A percentile compares a stretch with the other conserved stretches of the same genome.
Evolutionary conservation across 2,113 vertebrate genomes (phyloP).

Genomic region (Beaufortia kweichowensis): DNA sequence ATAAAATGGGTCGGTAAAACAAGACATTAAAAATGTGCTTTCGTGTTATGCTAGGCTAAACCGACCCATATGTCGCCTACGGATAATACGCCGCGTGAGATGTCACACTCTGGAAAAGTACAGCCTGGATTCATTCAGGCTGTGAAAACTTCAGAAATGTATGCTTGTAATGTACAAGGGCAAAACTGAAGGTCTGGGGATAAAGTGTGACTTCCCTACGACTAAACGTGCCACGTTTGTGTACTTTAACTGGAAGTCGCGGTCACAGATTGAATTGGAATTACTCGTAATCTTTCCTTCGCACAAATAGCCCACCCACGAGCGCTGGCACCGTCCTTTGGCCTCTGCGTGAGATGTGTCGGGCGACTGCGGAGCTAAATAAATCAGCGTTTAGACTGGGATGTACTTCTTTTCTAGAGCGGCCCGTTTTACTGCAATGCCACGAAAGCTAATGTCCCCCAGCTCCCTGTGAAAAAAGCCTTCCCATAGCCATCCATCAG

Average conservation of each 20-base stretch:
- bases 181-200: slow-evolving; percentile 6
- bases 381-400: slow-evolving; percentile 70
- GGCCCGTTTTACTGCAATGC: slow-evolving; percentile 45
- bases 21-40: slow-evolving; percentile 57
- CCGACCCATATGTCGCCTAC: slow-evolving; percentile 42
- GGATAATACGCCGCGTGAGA: slow-evolving; percentile 23
- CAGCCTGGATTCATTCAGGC: neutral
- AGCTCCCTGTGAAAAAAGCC: slow-evolving; percentile 59
- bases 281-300: slow-evolving; percentile 58
- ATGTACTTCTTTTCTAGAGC: slow-evolving; percentile 65
- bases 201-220: neutral
- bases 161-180: slow-evolving; percentile 18
- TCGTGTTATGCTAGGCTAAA: slow-evolving; percentile 44
- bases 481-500: slow-evolving; percentile 93
- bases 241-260: neutral
- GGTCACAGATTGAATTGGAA: slow-evolving; percentile 21
- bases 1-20: slow-evolving; percentile 55
- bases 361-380: slow-evolving; percentile 65
- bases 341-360: slow-evolving; percentile 37
- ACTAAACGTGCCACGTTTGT: neutral
- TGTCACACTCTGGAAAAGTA: slow-evolving; percentile 7
- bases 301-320: slow-evolving; percentile 52
- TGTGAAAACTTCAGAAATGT: neutral
- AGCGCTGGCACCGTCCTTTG: slow-evolving; percentile 60
- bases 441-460: slow-evolving; percentile 52